Conservation (phyloP, 1,140 invertebrate genomes). For the Portunus trituberculatus region DNA sequence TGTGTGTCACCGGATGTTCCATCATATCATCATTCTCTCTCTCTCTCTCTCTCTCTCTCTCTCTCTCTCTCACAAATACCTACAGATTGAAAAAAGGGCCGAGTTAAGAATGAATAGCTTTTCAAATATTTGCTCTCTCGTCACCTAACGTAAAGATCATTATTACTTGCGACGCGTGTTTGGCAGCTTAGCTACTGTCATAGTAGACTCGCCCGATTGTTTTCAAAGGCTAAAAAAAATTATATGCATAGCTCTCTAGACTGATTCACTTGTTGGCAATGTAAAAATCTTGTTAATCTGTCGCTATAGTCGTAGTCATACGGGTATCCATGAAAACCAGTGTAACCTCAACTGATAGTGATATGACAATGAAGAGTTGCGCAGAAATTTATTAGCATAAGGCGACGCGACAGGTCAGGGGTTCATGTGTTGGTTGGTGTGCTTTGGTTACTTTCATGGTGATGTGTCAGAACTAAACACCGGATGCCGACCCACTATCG, state of each 20-base stretch:
- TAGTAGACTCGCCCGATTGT: not conserved
- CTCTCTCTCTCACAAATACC: not conserved
- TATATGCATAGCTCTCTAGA: not conserved
- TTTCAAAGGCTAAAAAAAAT: not conserved
- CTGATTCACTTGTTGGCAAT: not conserved
- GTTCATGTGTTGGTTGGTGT: no score
- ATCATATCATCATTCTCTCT: not conserved
- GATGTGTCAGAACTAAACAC: no score
- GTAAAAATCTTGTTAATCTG: no score
- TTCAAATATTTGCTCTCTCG: not conserved
- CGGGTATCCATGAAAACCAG: no score
- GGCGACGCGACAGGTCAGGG: no score
- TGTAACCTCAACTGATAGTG: no score
- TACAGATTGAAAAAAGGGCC: not conserved
- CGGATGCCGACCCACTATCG: no score
- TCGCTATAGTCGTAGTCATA: no score
- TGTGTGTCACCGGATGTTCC: not conserved
- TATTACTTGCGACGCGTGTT: not conserved
- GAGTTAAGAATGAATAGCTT: not conserved
- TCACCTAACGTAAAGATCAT: not conserved
- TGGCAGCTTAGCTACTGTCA: not conserved
- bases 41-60: constrained; percentile 26
- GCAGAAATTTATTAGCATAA: no score
- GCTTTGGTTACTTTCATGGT: no score
- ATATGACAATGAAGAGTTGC: no score